Base-by-base conservation (phyloP, 64 coral and sea anemone species). In the Trachythela sp. region DNA sequence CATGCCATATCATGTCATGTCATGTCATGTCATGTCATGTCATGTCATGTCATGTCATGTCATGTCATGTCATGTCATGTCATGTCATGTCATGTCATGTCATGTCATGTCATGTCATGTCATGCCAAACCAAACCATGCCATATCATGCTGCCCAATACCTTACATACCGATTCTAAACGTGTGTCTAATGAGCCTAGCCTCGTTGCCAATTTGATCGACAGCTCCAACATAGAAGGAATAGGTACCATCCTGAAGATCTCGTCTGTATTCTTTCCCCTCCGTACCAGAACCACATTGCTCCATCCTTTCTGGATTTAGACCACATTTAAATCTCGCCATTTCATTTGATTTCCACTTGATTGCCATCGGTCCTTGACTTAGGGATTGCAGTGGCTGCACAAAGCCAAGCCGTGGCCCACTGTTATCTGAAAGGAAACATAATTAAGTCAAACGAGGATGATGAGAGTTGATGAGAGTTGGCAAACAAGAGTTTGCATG, bases 131-230 rank as follows among this genome's bases (percentile, higher is more conserved):
- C 20, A 64, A 18, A n/a, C 24, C 56, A 26, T 27, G 26, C 17
- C 15, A 64, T 9, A 20, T 64, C 56, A 64, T 45, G 42, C 42
- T 45, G 42, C 42, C 4, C 42, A 45, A 45, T 11, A 45, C 4
- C 0, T 4, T 18, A 18, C 75, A 4, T 37, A 80, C 75, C 75
- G 9, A 80, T 7, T 80, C 37, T 35, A 8, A 80, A 80, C 20
- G 75, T 80, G 75, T 80, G 75, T 80, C 30, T 80, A 18, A 80
- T 80, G 34, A 80, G 9, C 37, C 30, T 80, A 6, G 75, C 75
- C 18, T 80, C 75, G 33, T 80, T 80, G 2, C 75, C 37, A 2
- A 37, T 15, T 35, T 39, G 8, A 39, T 80, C 75, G 30, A 37
- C 33, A 0, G 75, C 75, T 2, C 75, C 75, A 18, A 80, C 75